These are phyloP conservation scores for Villa cingulata DNA, from an alignment of 2,888 invertebrate species.

Conservation along the genomic window DNA sequence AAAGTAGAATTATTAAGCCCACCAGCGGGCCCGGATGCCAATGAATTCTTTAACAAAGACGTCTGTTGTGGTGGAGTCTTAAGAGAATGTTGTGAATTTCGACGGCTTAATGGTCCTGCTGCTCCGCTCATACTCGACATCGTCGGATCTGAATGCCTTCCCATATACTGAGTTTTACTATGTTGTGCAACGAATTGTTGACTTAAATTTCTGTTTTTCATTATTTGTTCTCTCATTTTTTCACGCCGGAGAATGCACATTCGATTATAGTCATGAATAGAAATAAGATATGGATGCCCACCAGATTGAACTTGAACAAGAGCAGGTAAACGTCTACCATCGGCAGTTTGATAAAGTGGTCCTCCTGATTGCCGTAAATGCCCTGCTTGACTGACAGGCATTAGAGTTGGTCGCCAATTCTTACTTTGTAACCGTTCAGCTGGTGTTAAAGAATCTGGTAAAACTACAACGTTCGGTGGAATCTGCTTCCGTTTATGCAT, in stretches of 20 bases:
- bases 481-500: constrained; percentile 5
- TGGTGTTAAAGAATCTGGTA: constrained; percentile 31
- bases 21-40: neutral
- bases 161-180: constrained; percentile 7
- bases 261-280: constrained; percentile 64
- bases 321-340: constrained; percentile 45
- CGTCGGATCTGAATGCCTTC: neutral
- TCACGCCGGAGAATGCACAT: constrained; percentile 60
- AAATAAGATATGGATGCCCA: constrained; percentile 66
- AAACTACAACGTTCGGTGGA: constrained; percentile 30
- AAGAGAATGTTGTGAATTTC: neutral
- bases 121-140: neutral
- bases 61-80: neutral
- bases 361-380: constrained; percentile 25
- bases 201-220: constrained; percentile 18
- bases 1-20: neutral
- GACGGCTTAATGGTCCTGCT: neutral
- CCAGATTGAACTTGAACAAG: constrained; percentile 62
- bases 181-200: neutral
- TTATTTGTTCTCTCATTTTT: constrained; percentile 46
- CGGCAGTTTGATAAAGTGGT: constrained; percentile 42
- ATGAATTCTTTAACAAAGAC: neutral
- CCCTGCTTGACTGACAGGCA: constrained; percentile 45
- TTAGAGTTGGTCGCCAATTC: constrained; percentile 57
- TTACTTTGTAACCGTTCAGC: constrained; percentile 40